phyloP scores from a whole-genome alignment of 2,797 vertebrate species.

The Jordanella pulchra region DNA sequence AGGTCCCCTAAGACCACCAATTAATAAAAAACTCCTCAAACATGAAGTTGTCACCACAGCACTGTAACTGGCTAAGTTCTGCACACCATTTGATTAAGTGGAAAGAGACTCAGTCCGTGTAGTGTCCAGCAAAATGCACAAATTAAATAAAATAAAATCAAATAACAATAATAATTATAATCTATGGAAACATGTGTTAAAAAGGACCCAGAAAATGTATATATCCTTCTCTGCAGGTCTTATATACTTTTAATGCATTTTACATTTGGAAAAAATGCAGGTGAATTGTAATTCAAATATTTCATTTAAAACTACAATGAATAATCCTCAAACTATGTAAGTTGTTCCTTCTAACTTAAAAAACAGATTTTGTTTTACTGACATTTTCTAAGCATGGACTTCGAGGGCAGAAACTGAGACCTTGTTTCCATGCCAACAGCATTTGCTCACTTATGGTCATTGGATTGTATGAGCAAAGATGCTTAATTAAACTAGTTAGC shows the following conservation, averaged over 20 bases:
- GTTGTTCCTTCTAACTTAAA: conserved; percentile 37
- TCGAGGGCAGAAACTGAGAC: conserved; percentile 48
- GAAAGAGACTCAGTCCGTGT: conserved; percentile 3
- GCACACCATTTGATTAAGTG: conserved; percentile 51
- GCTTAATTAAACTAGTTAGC: conserved; percentile 74
- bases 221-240: conserved; percentile 17
- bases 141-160: conserved; percentile 1
- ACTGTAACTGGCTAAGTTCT: conserved; percentile 22
- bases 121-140: not conserved
- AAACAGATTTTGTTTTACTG: conserved; percentile 41
- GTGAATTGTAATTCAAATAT: conserved; percentile 2
- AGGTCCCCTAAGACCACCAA: conserved; percentile 57
- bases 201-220: not conserved
- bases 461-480: conserved; percentile 61
- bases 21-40: conserved; percentile 72
- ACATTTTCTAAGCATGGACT: conserved; percentile 52
- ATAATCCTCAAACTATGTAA: conserved; percentile 20
- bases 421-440: conserved; percentile 79
- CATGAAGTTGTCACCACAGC: conserved; percentile 52
- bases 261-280: conserved; percentile 29
- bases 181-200: not conserved
- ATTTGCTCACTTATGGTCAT: conserved; percentile 73
- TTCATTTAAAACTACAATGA: conserved; percentile 14
- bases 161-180: not conserved
- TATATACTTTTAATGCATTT: conserved; percentile 32